Evolutionary conservation across 2,113 vertebrate genomes (phyloP), one percentile per base, ranked within the genome.

Genomic region (Periophthalmodon schlosseri): DNA sequence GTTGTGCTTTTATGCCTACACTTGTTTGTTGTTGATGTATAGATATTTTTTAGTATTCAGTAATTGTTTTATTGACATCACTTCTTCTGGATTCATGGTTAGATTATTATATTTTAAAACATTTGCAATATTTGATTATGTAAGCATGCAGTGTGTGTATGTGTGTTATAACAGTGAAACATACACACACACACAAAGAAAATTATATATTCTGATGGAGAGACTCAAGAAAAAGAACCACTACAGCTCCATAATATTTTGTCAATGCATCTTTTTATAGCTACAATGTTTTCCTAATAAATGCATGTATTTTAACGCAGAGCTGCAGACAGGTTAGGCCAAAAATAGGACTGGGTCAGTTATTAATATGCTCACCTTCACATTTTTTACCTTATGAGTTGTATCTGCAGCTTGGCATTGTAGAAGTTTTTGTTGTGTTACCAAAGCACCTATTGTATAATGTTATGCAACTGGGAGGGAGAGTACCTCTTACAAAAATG

Each of bases 291-390:
- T 57, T 54, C 9, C 52, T 68, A 52, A 18, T 75, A 74, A 75
- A 74, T 60, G 57, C 65, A 75, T 77, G 68, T 44, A 44, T 44
- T 44, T 10, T 50, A 36, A 47, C 39, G 16, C 60, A 61, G 60
- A 23, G 50, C 49, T 64, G 69, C 39, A 69, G 72, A 74, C 58
- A 67, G 39, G 68, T 71, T 87, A 80, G 74, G 61, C 68, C 68
- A 50, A 80, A 49, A 86, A 58, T 79, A 54, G 64, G 71, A 74
- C 73, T 69, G 20, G 60, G 76, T 76, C 80, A 80, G 67, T 70
- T 47, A 47, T 73, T 73, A 58, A 28, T 70, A 79, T 79, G 16
- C 77, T 71, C 78, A 73, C 75, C 75, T 77, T 79, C 56, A 72
- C 64, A 80, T 13, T 64, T 23, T 58, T 74, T 21, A 34, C 36